Base-by-base conservation (phyloP, 2,797 vertebrate species). In the Emys orbicularis region DNA sequence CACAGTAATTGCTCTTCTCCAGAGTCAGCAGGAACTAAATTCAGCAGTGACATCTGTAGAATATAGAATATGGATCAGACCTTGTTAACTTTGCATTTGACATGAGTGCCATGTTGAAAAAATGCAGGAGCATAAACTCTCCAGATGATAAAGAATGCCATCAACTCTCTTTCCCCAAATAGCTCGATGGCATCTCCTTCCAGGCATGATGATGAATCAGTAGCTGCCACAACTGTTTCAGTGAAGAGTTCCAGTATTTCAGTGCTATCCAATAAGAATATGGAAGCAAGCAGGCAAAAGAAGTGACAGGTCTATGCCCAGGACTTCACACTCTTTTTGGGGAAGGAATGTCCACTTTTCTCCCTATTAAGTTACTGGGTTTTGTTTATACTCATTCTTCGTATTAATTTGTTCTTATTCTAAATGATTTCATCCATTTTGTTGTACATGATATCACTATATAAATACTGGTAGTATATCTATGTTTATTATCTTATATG, bases 11-110 rank as follows among this genome's bases (percentile, higher is more conserved):
- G 56, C 80, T 83, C 77, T 85, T 95, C 90, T 81, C 87, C 86
- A 47, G 77, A 92, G 81, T 47, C 90, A 85, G 84, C 57, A 83
- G 84, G 74, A 93, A 84, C 88, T 4, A 84, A 87, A 87, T 84
- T 89, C 79, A 74, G 50, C 87, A 82, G 52, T 72, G 84, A 47
- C 1, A 13, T 41, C 53, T 89, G 91, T 83, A 86, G 83, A 87
- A 81, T 57, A 87, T 53, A 95, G 95, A 89, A 77, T 85, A 90
- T 25, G 94, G 91, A 94, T 89, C 84, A 92, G 84, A 87, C 90
- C 83, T 87, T 89, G 80, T 88, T 94, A 94, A 86, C 12, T 79
- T 96, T 86, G 47, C 85, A 81, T 95, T 92, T 96, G 86, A 82
- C 89, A 37, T 3, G 44, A 94, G 59, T 77, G 79, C 79, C 84